Evolutionary conservation across 92 coral and sea anemone species (phyloP).

Genomic region (Meandrina meandrites): DNA sequence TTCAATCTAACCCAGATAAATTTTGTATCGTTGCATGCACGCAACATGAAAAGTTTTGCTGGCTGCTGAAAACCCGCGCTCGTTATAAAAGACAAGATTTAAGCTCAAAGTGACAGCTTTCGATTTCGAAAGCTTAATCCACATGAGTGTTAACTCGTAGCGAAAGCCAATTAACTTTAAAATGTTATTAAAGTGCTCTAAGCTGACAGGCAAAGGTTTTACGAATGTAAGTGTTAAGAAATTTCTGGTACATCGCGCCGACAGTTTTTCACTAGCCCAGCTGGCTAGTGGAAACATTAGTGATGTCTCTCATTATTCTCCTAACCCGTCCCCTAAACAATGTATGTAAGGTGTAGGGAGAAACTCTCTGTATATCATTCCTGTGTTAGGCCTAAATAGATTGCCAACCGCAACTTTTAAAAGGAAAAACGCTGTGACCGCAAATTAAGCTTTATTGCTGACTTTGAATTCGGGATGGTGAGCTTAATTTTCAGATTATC

Average conservation of each 20-base stretch:
- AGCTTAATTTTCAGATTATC: conserved; percentile 13
- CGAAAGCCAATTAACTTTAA: not conserved
- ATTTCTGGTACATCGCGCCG: not conserved
- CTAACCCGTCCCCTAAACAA: not conserved
- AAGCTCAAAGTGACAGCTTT: not conserved
- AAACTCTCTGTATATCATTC: not conserved
- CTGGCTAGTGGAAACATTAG: too few relatives aligned
- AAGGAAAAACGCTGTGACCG: conserved; percentile 15
- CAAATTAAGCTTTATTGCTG: conserved; percentile 25
- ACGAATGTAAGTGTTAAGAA: not conserved
- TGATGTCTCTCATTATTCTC: not conserved
- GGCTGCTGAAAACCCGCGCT: not conserved
- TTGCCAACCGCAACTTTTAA: not conserved
- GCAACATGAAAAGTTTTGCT: not conserved
- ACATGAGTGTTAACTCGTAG: not conserved
- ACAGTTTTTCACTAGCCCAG: not conserved
- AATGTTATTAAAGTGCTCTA: not conserved
- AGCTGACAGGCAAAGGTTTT: not conserved
- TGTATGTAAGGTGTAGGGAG: not conserved
- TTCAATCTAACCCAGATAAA: not conserved
- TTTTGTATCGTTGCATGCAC: not conserved
- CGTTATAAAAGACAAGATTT: not conserved
- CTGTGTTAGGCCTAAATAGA: not conserved
- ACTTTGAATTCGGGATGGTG: conserved; percentile 15
- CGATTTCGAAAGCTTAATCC: not conserved